These are phyloP conservation scores for Amphibalanus amphitrite DNA, from an alignment of 1,140 invertebrate species.

Conservation along the genomic window DNA sequence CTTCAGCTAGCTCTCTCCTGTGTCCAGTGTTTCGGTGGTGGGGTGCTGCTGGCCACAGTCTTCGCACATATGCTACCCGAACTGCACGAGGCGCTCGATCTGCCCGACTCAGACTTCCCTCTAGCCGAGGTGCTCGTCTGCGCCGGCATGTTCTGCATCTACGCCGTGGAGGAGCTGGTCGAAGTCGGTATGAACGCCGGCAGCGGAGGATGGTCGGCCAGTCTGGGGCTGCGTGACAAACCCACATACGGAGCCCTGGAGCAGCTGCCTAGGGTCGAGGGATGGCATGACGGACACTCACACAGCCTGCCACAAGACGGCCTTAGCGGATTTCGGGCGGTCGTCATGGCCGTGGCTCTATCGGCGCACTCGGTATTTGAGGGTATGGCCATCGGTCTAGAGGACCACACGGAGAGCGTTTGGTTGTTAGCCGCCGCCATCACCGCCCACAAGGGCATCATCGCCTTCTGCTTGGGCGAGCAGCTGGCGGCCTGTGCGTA, in stretches of 20 bases:
- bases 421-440: slow-evolving; percentile 35
- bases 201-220: too few species aligned
- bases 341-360: slow-evolving; percentile 39
- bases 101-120: slow-evolving; percentile 18
- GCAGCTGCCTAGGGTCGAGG: too few species aligned
- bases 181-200: too few species aligned
- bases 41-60: slow-evolving; percentile 63
- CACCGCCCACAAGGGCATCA: slow-evolving; percentile 35
- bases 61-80: slow-evolving; percentile 69
- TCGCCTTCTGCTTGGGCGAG: slow-evolving; percentile 31
- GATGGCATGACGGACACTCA: too few species aligned
- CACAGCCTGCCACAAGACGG: background rate
- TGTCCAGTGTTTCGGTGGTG: slow-evolving; percentile 62
- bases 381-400: slow-evolving; percentile 56
- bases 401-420: slow-evolving; percentile 35
- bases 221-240: too few species aligned
- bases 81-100: slow-evolving; percentile 26
- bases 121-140: slow-evolving; percentile 35
- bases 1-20: background rate
- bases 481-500: slow-evolving; percentile 18
- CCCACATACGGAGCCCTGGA: too few species aligned
- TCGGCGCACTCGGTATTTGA: slow-evolving; percentile 46
- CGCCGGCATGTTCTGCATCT: slow-evolving; percentile 38
- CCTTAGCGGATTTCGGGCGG: slow-evolving; percentile 24
- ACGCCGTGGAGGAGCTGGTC: slow-evolving; percentile 34